phyloP scores from a whole-genome alignment of 2,888 invertebrate genomes.

The Cheilosia pagana region DNA sequence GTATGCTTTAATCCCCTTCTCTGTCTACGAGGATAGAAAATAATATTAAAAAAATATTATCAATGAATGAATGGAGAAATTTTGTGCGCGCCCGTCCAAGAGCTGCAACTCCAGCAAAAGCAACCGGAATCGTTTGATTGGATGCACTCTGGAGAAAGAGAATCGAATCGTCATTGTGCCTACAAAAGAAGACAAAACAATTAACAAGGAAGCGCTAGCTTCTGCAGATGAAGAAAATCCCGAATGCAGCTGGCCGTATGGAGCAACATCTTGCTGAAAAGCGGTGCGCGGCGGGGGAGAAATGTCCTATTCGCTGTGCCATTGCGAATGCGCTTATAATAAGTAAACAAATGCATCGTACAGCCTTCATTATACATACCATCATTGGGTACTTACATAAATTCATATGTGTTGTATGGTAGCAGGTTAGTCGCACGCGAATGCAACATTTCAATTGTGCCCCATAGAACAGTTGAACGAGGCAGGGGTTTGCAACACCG shows the following conservation, averaged over 20 bases:
- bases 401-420: slow-evolving; percentile 1
- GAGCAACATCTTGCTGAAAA: not conserved
- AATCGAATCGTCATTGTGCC: slow-evolving; percentile 46
- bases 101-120: not conserved
- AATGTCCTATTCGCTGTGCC: not conserved
- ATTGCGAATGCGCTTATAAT: slow-evolving; percentile 30
- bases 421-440: slow-evolving; percentile 40
- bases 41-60: slow-evolving; percentile 51
- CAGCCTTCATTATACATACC: slow-evolving; percentile 33
- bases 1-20: not conserved
- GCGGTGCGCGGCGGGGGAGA: not conserved
- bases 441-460: slow-evolving; percentile 38
- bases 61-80: slow-evolving; percentile 54
- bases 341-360: slow-evolving; percentile 38
- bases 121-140: not conserved
- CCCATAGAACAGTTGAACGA: not conserved
- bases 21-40: not conserved
- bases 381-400: not conserved
- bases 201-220: slow-evolving; percentile 45
- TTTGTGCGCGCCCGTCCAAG: slow-evolving; percentile 7
- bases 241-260: slow-evolving; percentile 38
- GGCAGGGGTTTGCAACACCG: not conserved
- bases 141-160: slow-evolving; percentile 17
- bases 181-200: slow-evolving; percentile 58
- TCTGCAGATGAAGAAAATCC: slow-evolving; percentile 3